phyloP scores from a whole-genome alignment of 35 echinoderm and acorn worm genomes.

The Amphiura filiformis region DNA sequence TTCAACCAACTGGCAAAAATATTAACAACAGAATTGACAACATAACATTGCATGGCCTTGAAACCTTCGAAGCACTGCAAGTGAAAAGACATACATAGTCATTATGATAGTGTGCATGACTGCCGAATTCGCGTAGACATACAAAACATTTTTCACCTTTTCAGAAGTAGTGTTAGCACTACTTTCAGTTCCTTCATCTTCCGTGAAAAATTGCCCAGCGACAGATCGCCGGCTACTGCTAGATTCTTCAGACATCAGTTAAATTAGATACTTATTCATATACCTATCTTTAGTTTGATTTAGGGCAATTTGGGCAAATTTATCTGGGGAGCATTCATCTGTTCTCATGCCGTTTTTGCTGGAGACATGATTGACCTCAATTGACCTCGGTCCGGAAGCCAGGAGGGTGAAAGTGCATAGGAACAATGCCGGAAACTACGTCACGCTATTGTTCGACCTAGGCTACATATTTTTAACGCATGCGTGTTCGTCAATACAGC shows the following conservation, averaged over 20 bases:
- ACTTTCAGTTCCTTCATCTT: slow-evolving; percentile 44
- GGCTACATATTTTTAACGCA: too few relatives aligned
- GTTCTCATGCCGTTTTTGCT: not conserved
- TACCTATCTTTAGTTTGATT: not conserved
- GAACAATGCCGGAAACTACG: too few relatives aligned
- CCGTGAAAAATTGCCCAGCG: slow-evolving; percentile 76
- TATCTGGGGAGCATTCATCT: not conserved
- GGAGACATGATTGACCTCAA: not conserved
- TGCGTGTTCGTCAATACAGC: too few relatives aligned
- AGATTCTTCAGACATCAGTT: slow-evolving; percentile 3
- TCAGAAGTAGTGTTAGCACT: not conserved
- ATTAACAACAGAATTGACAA: too few relatives aligned
- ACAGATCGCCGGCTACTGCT: slow-evolving; percentile 61
- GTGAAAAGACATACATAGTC: too few relatives aligned
- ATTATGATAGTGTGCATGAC: too few relatives aligned
- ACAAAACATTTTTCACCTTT: not conserved
- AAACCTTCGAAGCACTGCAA: too few relatives aligned
- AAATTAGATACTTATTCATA: not conserved
- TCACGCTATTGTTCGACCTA: too few relatives aligned
- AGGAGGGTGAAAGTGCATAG: too few relatives aligned
- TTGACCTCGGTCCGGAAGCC: not conserved
- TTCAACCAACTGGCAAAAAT: too few relatives aligned
- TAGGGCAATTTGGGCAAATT: not conserved
- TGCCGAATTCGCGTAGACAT: not conserved
- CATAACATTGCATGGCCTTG: too few relatives aligned